Base-by-base conservation (phyloP, 2,113 vertebrate genomes). In the Anhinga rufa region DNA sequence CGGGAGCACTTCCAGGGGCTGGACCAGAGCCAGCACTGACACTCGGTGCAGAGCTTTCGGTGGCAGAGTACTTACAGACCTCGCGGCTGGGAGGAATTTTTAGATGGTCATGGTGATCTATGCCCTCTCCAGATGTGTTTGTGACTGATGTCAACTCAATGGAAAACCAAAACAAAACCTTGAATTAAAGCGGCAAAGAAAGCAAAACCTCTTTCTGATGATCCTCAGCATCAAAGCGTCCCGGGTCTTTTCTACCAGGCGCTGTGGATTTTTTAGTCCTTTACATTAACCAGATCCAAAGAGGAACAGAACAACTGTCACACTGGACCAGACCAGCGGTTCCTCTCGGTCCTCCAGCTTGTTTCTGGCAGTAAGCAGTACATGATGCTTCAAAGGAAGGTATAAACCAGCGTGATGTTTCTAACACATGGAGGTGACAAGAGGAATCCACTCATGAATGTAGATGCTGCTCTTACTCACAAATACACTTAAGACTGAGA, bases 341-440 rank as follows among this genome's bases (percentile, higher is more conserved):
- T 95, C 81, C 95, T 92, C 93, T 72, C 6, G 5, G 84, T 91
- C 85, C 90, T 91, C 83, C 88, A 61, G 76, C 87, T 94, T 96
- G 89, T 94, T 94, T 94, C 94, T 92, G 90, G 94, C 86, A 93
- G 96, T 58, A 86, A 92, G 77, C 82, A 95, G 75, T 65, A 84
- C 1, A 58, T 92, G 94, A 97, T 96, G 89, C 89, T 88, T 97
- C 96, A 97, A 95, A 96, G 96, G 94, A 97, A 97, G 96, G 96
- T 92, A 95, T 26, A 95, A 97, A 93, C 78, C 95, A 96, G 82
- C 12, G 1, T 83, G 91, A 96, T 95, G 95, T 90, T 68, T 82
- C 87, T 95, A 86, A 93, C 82, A 90, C 82, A 97, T 96, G 96
- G 82, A 95, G 87, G 94, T 95, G 96, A 97, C 75, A 77, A 80